Conservation (phyloP, 2,113 vertebrate genomes). For the Cyanoramphus novaezelandiae region DNA sequence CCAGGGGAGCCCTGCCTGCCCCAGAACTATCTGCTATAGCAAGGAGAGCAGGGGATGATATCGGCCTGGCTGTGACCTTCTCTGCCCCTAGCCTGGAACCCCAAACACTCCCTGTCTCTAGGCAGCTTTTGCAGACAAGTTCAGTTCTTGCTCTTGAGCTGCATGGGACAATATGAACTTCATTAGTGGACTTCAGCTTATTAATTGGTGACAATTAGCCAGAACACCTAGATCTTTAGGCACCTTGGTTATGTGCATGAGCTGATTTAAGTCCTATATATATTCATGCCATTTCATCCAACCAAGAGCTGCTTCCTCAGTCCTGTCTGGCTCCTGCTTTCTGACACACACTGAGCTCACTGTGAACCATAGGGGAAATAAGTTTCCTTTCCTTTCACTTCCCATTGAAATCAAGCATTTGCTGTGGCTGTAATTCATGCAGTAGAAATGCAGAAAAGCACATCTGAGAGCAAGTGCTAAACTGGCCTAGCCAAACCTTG, state of each 20-base stretch:
- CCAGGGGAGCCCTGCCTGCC: not conserved
- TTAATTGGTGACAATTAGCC: slow-evolving; percentile 70
- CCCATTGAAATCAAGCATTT: not conserved
- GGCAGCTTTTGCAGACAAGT: not conserved
- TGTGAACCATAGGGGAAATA: not conserved
- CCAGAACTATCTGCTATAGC: not conserved
- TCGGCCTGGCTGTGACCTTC: not conserved
- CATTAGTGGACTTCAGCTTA: slow-evolving; percentile 27
- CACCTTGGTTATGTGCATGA: not conserved
- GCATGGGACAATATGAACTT: not conserved
- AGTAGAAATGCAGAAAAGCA: not conserved
- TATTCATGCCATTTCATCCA: slow-evolving; percentile 1
- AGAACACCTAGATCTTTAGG: not conserved
- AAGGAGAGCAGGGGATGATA: not conserved
- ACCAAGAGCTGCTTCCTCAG: not conserved
- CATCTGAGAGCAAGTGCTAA: not conserved
- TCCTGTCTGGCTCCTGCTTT: not conserved
- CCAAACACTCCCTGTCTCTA: not conserved
- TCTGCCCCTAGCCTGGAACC: not conserved
- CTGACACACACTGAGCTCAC: not conserved
- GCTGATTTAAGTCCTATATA: slow-evolving; percentile 41
- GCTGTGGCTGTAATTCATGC: not conserved
- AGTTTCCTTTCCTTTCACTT: not conserved
- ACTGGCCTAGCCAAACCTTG: not conserved
- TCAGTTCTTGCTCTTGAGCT: not conserved